Conservation (phyloP, 2,888 invertebrate species). For the Sycophila texana region DNA sequence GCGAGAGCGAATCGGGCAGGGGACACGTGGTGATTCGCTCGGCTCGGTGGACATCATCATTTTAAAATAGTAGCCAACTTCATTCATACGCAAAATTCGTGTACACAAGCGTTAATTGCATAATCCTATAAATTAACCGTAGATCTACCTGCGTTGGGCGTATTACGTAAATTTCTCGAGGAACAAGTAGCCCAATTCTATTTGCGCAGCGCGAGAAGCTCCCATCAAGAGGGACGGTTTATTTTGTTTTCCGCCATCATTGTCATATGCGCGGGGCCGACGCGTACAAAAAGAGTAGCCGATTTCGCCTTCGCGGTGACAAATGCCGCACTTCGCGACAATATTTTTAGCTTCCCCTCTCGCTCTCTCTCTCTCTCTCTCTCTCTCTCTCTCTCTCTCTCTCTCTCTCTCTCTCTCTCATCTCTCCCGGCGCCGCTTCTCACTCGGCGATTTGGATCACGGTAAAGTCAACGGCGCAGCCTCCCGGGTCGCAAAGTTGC, state of each 20-base stretch:
- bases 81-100: neutral
- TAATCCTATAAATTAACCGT: neutral
- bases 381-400: too few species aligned
- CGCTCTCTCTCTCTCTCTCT: neutral
- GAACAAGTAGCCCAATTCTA: neutral
- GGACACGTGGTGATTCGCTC: neutral
- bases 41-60: neutral
- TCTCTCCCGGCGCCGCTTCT: neutral
- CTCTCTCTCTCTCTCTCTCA: neutral
- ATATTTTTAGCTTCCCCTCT: constrained; percentile 21
- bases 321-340: constrained; percentile 14
- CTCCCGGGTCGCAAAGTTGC: constrained; percentile 17
- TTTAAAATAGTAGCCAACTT: neutral
- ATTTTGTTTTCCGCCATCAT: too few species aligned
- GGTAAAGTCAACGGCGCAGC: neutral
- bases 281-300: neutral
- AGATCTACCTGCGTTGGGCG: neutral
- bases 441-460: neutral
- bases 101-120: neutral
- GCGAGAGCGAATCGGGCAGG: neutral
- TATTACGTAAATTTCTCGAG: neutral
- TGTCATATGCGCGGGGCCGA: neutral
- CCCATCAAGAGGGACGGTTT: too few species aligned
- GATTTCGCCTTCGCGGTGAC: constrained; percentile 2
- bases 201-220: too few species aligned